Conservation (phyloP, 1,140 invertebrate species). For the Bombus polaris region DNA sequence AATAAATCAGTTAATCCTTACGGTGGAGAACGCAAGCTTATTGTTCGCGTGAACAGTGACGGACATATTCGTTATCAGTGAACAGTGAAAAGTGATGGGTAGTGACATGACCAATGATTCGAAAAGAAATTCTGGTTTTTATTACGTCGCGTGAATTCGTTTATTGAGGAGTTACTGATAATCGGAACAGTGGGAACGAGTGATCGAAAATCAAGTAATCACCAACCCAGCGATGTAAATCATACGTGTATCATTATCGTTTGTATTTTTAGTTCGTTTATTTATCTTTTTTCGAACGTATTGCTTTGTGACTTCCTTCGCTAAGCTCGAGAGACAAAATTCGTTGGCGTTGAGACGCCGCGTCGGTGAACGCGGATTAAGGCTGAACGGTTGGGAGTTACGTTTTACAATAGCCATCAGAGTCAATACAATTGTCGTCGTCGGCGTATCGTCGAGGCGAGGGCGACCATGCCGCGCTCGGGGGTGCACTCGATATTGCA, state of each 20-base stretch:
- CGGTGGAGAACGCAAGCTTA: background rate
- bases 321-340: background rate
- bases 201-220: constrained; percentile 11
- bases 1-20: too few species aligned
- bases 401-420: background rate
- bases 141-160: constrained; percentile 1
- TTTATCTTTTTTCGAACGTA: background rate
- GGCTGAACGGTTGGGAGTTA: background rate
- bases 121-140: background rate
- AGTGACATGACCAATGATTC: constrained; percentile 29
- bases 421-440: background rate
- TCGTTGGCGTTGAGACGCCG: background rate
- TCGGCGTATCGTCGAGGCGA: constrained; percentile 37
- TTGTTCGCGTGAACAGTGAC: background rate
- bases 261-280: constrained; percentile 26
- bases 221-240: constrained; percentile 48
- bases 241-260: background rate
- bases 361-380: constrained; percentile 1
- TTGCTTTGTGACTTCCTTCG: too few species aligned
- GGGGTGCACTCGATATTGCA: constrained; percentile 47
- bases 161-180: background rate
- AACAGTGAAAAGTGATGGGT: constrained; percentile 47
- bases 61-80: constrained; percentile 16
- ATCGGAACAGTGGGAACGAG: background rate
- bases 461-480: constrained; percentile 59